Conservation (phyloP, 2,888 invertebrate species). For the Anthophora plumipes region DNA sequence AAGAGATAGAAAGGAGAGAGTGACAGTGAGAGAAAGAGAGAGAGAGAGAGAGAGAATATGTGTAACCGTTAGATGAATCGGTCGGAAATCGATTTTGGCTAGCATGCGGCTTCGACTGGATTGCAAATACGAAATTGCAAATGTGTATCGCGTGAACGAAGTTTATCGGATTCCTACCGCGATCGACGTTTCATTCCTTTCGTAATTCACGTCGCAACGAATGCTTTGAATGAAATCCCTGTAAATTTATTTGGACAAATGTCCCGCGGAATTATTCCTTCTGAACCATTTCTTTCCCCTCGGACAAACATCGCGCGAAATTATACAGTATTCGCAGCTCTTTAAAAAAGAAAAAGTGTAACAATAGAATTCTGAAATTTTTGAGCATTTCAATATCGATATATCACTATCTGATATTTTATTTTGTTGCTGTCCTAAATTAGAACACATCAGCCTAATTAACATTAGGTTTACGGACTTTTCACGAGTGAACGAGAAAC, state of each 20-base stretch:
- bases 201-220: slow-evolving; percentile 50
- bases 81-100: slow-evolving; percentile 73
- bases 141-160: slow-evolving; percentile 58
- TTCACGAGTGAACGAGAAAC: too few relatives aligned
- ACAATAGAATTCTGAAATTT: too few relatives aligned
- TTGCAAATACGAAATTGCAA: slow-evolving; percentile 60
- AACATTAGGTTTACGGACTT: too few relatives aligned
- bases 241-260: slow-evolving; percentile 43
- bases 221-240: slow-evolving; percentile 44
- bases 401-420: too few relatives aligned
- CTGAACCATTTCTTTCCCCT: neutral
- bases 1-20: slow-evolving; percentile 13
- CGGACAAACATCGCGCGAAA: too few relatives aligned
- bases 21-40: slow-evolving; percentile 24
- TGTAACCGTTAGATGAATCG: slow-evolving; percentile 64
- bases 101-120: slow-evolving; percentile 47
- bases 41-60: slow-evolving; percentile 52
- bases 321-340: too few relatives aligned
- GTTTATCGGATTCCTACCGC: slow-evolving; percentile 55
- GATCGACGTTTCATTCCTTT: slow-evolving; percentile 54
- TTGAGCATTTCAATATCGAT: too few relatives aligned
- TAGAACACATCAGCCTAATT: too few relatives aligned
- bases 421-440: too few relatives aligned
- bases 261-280: slow-evolving; percentile 15
- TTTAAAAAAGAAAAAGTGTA: too few relatives aligned